A percentile compares a stretch with the other conserved stretches of the same genome.
These are phyloP conservation scores for Serripes groenlandicus DNA, from an alignment of 2,888 invertebrate genomes.

Conservation along the genomic window DNA sequence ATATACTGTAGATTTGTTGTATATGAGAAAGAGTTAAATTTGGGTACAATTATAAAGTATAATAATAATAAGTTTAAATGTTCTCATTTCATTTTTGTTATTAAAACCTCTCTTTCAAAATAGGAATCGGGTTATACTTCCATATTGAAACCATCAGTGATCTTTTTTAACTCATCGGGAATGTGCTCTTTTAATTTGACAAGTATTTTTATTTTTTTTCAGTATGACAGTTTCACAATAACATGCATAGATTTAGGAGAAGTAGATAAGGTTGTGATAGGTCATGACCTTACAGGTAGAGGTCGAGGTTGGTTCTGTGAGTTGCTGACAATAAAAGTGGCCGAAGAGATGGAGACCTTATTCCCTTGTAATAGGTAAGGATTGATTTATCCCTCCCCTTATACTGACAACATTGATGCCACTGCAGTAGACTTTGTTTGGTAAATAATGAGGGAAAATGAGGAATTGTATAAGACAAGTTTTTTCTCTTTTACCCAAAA, in stretches of 20 bases:
- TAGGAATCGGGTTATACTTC: no score
- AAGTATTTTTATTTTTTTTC: conserved; percentile 16
- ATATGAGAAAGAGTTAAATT: no score
- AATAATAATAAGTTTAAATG: no score
- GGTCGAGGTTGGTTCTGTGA: conserved; percentile 82
- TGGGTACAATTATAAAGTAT: no score
- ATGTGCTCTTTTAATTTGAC: no score
- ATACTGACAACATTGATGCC: not conserved
- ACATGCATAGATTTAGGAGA: conserved; percentile 77
- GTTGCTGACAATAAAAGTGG: conserved; percentile 73
- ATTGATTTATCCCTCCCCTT: not conserved
- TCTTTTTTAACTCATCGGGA: no score
- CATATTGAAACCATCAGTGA: no score
- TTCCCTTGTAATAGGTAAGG: conserved; percentile 79
- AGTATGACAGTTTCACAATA: conserved; percentile 78
- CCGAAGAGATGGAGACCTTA: conserved; percentile 69
- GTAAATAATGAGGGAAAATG: not conserved
- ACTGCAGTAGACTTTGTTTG: not conserved
- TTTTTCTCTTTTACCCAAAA: not conserved
- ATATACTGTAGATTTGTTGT: no score
- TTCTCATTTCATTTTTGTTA: no score
- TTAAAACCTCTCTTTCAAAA: no score
- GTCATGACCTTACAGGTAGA: conserved; percentile 76
- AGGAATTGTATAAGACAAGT: not conserved
- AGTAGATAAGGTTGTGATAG: conserved; percentile 76